Evolutionary conservation across 2,113 vertebrate genomes (phyloP), one percentile per base, ranked within the genome.

Genomic region (Otis tarda): DNA sequence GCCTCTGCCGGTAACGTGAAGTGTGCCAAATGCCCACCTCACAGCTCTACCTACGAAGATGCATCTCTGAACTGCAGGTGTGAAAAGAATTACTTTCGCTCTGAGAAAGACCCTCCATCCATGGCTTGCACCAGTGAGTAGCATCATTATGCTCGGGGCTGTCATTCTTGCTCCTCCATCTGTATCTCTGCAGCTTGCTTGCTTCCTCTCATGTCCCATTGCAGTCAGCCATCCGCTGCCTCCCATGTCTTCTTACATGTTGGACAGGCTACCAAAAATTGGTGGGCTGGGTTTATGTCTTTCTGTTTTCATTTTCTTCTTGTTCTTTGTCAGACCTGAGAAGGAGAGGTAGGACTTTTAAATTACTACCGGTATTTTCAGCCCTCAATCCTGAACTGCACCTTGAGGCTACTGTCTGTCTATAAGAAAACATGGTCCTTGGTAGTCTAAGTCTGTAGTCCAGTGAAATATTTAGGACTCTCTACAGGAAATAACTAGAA

Each of bases 111-210:
- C 94, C 98, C 98, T 85, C 98, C 98, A 96, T 99, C 99, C 95
- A 99, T 99, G 99, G 99, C 99, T 98, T 99, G 99, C 96, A 99
- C 99, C 95, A 98, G 99, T 99, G 98, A 98, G 99, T 98, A 98
- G 96, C 94, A 74, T 89, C 74, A 96, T 93, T 92, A 87, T 94
- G 95, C 97, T 95, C 60, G 69, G 84, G 90, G 78, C 95, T 97
- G 63, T 93, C 83, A 60, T 68, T 81, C 84, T 75, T 49, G 64
- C 69, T 80, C 87, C 89, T 97, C 77, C 88, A 59, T 53, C 89
- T 78, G 80, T 82, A 45, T 89, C 65, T 93, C 41, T 95, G 59
- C 97, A 86, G 96, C 93, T 97, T 95, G 83, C 93, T 98, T 96
- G 95, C 96, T 97, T 90, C 79, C 49, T 95, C 76, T 83, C 96